Percentiles rank a stretch among this genome's conserved stretches.
These are phyloP conservation scores for Diglossa cyanea DNA, from an alignment of 2,797 vertebrate genomes.

Conservation along the genomic window DNA sequence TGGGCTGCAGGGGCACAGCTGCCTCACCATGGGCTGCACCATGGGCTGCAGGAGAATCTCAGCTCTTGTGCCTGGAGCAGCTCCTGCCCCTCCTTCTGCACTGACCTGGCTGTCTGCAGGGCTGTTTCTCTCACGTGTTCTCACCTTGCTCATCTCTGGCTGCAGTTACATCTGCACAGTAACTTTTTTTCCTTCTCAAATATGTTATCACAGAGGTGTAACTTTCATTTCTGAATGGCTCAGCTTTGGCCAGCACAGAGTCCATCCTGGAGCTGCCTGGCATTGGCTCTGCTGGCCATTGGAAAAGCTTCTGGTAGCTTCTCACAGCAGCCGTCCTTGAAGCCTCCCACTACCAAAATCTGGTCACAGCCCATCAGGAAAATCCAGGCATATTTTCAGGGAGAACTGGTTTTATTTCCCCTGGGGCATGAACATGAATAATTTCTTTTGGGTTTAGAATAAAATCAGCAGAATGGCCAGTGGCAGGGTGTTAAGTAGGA, in stretches of 20 bases:
- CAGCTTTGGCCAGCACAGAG: rapidly evolving
- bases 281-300: background rate
- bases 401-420: slow-evolving; percentile 5
- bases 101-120: background rate
- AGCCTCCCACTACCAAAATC: background rate
- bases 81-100: background rate
- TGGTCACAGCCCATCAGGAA: background rate
- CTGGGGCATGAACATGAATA: background rate
- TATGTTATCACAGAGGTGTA: background rate
- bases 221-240: background rate
- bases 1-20: background rate
- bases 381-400: background rate
- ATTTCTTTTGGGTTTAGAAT: background rate
- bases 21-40: background rate
- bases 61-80: background rate
- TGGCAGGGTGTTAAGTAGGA: background rate
- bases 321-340: background rate
- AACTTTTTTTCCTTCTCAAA: background rate
- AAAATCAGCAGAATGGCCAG: background rate
- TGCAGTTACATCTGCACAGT: rapidly evolving
- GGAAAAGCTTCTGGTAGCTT: background rate
- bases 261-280: background rate
- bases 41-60: background rate
- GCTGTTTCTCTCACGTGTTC: background rate
- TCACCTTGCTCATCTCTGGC: background rate